These are phyloP conservation scores for Gorsachius goisagi DNA, from an alignment of 2,113 vertebrate genomes.

Conservation along the genomic window DNA sequence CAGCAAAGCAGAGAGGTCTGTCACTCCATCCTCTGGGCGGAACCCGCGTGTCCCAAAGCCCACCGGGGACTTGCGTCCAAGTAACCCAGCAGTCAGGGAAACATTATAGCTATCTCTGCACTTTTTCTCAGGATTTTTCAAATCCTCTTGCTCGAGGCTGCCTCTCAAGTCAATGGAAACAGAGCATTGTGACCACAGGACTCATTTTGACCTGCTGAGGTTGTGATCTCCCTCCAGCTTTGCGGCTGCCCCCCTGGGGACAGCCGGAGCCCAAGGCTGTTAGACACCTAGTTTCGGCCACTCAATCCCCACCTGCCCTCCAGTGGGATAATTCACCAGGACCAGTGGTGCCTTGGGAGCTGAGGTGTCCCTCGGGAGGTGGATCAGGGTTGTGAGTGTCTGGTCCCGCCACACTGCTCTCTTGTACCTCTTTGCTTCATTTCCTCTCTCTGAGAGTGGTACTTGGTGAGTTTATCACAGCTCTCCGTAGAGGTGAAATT, in stretches of 20 bases:
- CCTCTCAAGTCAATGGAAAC: neutral
- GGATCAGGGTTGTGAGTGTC: neutral
- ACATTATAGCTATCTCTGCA: neutral
- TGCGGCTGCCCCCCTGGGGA: neutral
- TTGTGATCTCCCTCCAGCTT: neutral
- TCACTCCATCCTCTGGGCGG: neutral
- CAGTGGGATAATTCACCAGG: neutral
- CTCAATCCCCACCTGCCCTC: neutral
- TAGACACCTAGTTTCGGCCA: neutral
- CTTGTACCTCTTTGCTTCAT: neutral
- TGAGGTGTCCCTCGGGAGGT: neutral
- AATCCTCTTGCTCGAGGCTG: neutral
- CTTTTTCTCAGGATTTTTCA: neutral
- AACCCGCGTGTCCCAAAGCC: neutral
- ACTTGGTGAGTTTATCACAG: neutral
- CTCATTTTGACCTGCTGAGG: neutral
- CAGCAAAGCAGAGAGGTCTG: neutral
- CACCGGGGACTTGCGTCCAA: neutral
- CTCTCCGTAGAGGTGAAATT: neutral
- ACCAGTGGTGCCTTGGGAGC: rapidly evolving
- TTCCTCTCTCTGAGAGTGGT: neutral
- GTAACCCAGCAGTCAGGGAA: neutral
- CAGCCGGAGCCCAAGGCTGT: neutral
- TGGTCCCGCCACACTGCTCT: neutral
- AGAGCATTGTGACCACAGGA: neutral